These are phyloP conservation scores for Pterocles gutturalis DNA, from an alignment of 2,113 vertebrate species.

Conservation along the genomic window DNA sequence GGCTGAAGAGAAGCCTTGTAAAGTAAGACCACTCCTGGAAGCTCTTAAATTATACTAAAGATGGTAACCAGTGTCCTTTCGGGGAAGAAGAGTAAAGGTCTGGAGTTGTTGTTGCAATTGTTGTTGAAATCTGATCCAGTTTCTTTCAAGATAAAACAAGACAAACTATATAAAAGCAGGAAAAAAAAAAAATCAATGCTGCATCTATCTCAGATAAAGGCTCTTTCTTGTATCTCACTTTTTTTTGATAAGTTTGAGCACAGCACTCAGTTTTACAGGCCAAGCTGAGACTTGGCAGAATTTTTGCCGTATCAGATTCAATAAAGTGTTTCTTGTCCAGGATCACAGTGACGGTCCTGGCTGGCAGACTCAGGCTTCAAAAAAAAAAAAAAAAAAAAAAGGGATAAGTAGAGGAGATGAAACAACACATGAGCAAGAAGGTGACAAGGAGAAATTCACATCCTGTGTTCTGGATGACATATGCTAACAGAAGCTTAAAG, in stretches of 20 bases:
- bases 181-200: neutral
- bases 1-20: neutral
- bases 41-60: neutral
- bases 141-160: neutral
- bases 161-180: neutral
- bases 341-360: neutral
- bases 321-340: neutral
- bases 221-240: neutral
- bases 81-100: neutral
- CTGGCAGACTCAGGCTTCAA: neutral
- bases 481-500: neutral
- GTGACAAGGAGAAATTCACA: neutral
- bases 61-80: neutral
- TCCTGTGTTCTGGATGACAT: neutral
- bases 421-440: neutral
- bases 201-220: neutral
- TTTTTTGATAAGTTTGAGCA: neutral
- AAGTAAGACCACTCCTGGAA: neutral
- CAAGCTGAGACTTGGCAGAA: neutral
- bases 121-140: neutral
- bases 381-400: neutral
- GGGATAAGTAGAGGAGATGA: neutral
- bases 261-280: neutral
- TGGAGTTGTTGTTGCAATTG: neutral
- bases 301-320: neutral